Base-by-base conservation (phyloP, 2,797 vertebrate genomes). In the Pampus argenteus region DNA sequence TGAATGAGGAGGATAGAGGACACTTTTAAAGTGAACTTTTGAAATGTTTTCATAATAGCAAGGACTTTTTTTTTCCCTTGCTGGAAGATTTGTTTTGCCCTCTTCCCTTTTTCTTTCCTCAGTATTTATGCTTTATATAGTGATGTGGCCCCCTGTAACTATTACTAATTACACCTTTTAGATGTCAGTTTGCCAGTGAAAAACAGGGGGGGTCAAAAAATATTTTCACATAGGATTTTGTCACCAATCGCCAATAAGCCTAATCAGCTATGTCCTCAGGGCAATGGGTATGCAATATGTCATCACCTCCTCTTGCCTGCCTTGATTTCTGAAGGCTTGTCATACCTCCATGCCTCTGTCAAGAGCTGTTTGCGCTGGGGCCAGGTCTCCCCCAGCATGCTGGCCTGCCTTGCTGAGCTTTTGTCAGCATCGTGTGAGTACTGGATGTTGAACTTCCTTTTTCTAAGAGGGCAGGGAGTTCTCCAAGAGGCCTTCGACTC, bases 361-460 rank as follows among this genome's bases (percentile, higher is more conserved):
- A 70, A 36, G 45, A 76, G 60, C 65, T 74, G 49, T 86, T 78
- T 83, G 36, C 13, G n/a, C 50, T 7, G 14, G 63, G 22, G 40
- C 54, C 22, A 18, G 42, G 56, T 48, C 58, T 45, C 42, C 34
- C 48, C 61, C 59, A 47, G 47, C 61, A 42, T 40, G 60, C 10
- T 14, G 11, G 36, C 38, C 60, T 14, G 18, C 67, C 62, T 70
- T 2, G 1, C 66, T 49, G 49, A 69, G 74, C 66, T 71, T 75
- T 75, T 78, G 69, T 78, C 29, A 47, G 64, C 49, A 26, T 20
- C 5, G 28, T 44, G 52, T 60, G 57, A 66, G 36, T 38, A 60
- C 76, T 88, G 85, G 82, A 91, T 86, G 85, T 76, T 78, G 51
- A 29, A 65, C 63, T 88, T 91, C 86, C 82, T 63, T 59, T 82